Conservation (phyloP, 2,797 vertebrate species). For the Glyptemys insculpta region DNA sequence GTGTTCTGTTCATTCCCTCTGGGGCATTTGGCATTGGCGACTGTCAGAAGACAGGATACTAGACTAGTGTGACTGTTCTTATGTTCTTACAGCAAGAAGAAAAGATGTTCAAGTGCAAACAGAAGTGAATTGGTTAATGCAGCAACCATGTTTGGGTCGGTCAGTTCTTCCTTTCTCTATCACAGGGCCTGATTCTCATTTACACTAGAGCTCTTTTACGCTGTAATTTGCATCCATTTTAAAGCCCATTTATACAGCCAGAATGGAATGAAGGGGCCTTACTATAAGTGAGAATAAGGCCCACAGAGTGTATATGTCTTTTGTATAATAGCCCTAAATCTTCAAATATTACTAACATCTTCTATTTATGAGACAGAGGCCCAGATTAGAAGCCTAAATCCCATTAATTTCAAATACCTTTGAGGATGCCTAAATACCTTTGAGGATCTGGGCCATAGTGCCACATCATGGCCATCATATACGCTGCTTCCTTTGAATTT, state of each 20-base stretch:
- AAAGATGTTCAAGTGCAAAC: neutral
- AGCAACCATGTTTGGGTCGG: constrained; percentile 1
- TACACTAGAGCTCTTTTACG: neutral
- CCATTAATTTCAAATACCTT: neutral
- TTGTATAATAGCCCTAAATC: neutral
- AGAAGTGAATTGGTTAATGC: neutral
- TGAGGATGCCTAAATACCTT: too few species aligned
- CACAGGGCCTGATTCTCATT: neutral
- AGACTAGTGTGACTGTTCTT: neutral
- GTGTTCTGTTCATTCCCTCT: neutral
- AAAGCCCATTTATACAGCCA: constrained; percentile 3
- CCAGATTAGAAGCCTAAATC: neutral
- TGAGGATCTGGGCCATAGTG: neutral
- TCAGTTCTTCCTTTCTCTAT: neutral
- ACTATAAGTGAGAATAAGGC: neutral
- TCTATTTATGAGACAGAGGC: neutral
- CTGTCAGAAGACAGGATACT: neutral
- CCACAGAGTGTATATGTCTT: neutral
- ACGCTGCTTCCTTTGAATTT: neutral
- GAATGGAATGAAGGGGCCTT: fast-evolving
- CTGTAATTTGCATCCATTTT: neutral
- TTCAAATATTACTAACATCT: neutral
- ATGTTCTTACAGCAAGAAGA: neutral
- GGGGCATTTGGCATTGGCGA: neutral
- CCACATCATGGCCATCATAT: neutral